Evolutionary conservation across 2,888 invertebrate species (phyloP), one percentile per base, ranked within the genome.

Genomic region (Metalampra italica): DNA sequence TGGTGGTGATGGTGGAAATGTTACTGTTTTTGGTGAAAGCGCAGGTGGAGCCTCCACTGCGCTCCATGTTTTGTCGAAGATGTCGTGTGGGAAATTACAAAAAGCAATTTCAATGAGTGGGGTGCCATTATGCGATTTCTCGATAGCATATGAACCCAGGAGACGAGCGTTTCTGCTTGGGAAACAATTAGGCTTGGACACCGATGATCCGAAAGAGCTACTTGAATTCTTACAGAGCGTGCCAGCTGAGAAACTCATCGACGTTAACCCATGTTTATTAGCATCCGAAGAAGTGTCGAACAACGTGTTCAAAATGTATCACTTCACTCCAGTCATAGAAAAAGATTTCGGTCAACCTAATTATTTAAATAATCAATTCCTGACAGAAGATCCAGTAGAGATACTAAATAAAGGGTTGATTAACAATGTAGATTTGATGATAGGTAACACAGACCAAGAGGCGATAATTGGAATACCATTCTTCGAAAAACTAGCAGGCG

Each of bases 391-490:
- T 12, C 71, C 71, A 2, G 41, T 61, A 4, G 55, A 67, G 11
- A 45, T 61, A 29, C 51, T 75, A 29, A 74, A 66, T 61, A 75
- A 80, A 30, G 92, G 92, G 15, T 79, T 73, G n/a, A 68, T 91
- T 5, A 75, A 75, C 41, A 60, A 75, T 32, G 87, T 92, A 1
- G 94, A 95, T 0, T 87, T 94, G 70, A 91, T 96, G 66, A 86
- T 93, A 15, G 95, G 95, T 1, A 70, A 93, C 9, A 95, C 93
- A 9, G 90, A 90, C 0, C 90, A 93, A 47, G 95, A 95, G 80
- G 92, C 93, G 0, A 29, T 73, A 11, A 1, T 74, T 1, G 59
- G 45, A 0, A 29, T 71, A 13, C 36, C 50, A 3, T 0, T 5
- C 1, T 48, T 63, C 8, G 62, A 64, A 45, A 13, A 47, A 0